Evolutionary conservation across 2,797 vertebrate species (phyloP), one percentile per base, ranked within the genome.

Genomic region (Buceros bicornis): DNA sequence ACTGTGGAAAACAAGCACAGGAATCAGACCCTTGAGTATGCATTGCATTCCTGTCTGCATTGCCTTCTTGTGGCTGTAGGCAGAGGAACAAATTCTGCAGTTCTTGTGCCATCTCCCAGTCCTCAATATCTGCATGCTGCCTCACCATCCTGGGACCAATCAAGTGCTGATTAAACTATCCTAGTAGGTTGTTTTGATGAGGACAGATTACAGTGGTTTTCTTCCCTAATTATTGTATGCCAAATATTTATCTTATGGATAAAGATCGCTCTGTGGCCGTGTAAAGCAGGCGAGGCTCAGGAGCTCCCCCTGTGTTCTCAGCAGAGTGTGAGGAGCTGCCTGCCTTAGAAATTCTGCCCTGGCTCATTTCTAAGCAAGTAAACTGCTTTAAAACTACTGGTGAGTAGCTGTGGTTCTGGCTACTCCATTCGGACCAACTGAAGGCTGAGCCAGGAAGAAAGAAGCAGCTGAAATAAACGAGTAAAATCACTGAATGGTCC

Each of bases 11-110:
- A 3, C 5, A 45, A 2, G 10, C 24, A 21, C 14, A 60, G 37
- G 48, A 51, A 12, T 53, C 42, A 74, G 33, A 48, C 16, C 11
- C 2, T 3, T 71, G 47, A 26, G 19, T 19, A 31, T 67, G 20
- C 9, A 2, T 14, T 48, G 16, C 0, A 0, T 74, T 51, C 10
- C 40, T 83, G 8, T 21, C 20, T 69, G 20, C 6, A 2, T 69
- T 71, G 10, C 26, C 29, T 60, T 76, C 35, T 16, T 3, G 0
- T 26, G n/a, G 25, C 19, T 79, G 14, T 25, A 57, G 37, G 42
- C 11, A 57, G 24, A 66, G 7, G 8, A 89, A 18, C 5, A 77
- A 51, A 79, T 81, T 35, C 28, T 42, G 15, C 6, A 11, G 54
- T 70, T 65, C 35, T 54, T 6, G 11, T 33, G 16, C 26, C 4